These are phyloP conservation scores for Eudasyphora cyanicolor DNA, from an alignment of 2,888 invertebrate genomes.

Conservation along the genomic window DNA sequence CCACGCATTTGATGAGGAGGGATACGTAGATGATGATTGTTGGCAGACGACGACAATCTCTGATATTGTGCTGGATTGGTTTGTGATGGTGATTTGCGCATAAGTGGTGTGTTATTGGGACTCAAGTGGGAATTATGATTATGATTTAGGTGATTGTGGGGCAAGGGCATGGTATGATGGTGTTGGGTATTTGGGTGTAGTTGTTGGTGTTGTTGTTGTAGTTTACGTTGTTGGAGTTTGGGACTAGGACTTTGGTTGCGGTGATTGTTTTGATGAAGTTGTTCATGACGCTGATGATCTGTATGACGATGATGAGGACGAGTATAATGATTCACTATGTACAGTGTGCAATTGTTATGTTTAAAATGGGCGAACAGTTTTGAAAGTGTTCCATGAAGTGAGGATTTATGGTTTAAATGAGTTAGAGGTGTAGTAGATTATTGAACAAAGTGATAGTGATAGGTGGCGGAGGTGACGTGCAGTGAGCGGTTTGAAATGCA, in stretches of 20 bases:
- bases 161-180: conserved; percentile 61
- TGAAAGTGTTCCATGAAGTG: background rate
- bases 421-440: background rate
- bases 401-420: background rate
- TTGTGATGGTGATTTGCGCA: conserved; percentile 65
- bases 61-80: conserved; percentile 65
- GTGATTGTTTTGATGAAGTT: background rate
- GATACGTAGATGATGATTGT: conserved; percentile 75
- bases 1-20: conserved; percentile 75
- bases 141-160: conserved; percentile 63
- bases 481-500: conserved; percentile 5
- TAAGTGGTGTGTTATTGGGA: conserved; percentile 63
- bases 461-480: background rate
- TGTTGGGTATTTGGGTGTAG: conserved; percentile 38
- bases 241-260: background rate
- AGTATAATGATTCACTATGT: conserved; percentile 13
- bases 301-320: conserved; percentile 1
- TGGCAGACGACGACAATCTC: conserved; percentile 61
- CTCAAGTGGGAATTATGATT: conserved; percentile 43
- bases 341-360: conserved; percentile 8
- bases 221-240: background rate
- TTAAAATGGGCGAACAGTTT: background rate
- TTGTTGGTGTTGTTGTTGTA: conserved; percentile 51
- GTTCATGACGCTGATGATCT: conserved; percentile 27
- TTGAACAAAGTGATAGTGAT: background rate